These are phyloP conservation scores for Eretmocerus hayati DNA, from an alignment of 2,888 invertebrate species.

Conservation along the genomic window DNA sequence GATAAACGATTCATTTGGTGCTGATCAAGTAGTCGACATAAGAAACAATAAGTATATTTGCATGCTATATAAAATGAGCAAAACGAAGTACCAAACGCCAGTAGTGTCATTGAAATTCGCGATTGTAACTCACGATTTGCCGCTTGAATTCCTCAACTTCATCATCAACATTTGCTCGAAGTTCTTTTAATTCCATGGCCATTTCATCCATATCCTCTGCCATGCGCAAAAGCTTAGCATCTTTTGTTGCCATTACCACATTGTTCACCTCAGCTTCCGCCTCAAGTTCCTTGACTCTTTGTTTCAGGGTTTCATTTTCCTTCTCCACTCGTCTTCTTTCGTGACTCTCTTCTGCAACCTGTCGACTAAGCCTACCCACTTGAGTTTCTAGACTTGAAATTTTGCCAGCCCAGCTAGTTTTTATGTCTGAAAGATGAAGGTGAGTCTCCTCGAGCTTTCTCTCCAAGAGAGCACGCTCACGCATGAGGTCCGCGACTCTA, in stretches of 20 bases:
- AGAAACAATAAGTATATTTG: no score
- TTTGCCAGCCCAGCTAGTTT: conserved; percentile 87
- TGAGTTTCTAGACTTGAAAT: conserved; percentile 85
- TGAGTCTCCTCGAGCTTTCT: conserved; percentile 78
- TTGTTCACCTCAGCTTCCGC: conserved; percentile 61
- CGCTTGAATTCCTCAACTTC: conserved; percentile 45
- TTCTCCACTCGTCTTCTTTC: conserved; percentile 69
- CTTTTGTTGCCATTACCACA: conserved; percentile 61
- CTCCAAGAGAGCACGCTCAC: conserved; percentile 63
- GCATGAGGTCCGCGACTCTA: conserved; percentile 52
- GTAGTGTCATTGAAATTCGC: conserved; percentile 35
- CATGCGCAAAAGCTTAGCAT: conserved; percentile 65
- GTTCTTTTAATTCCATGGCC: conserved; percentile 56
- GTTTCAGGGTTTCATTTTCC: conserved; percentile 60
- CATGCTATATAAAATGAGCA: no score
- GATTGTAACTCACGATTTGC: conserved; percentile 47
- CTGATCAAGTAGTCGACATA: no score
- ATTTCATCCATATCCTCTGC: conserved; percentile 68
- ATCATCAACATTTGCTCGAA: conserved; percentile 45
- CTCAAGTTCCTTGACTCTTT: conserved; percentile 58
- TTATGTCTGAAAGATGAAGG: conserved; percentile 80
- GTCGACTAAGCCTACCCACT: conserved; percentile 73
- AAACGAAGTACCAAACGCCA: no score
- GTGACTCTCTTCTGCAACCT: conserved; percentile 76
- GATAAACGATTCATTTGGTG: no score